These are phyloP conservation scores for Tinea trinotella DNA, from an alignment of 2,888 invertebrate genomes.

Conservation along the genomic window DNA sequence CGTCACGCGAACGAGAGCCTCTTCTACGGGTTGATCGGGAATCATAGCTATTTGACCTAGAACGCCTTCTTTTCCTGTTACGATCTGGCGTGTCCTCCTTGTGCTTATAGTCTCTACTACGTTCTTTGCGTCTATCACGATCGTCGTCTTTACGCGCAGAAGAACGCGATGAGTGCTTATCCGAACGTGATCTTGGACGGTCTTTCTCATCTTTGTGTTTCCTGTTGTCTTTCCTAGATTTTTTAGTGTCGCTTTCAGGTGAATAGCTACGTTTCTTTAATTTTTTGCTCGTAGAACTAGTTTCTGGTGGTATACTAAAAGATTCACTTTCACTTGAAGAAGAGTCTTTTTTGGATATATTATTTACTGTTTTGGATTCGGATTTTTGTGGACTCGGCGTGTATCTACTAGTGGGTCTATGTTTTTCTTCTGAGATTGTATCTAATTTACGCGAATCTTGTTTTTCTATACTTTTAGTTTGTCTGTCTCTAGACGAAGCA, in stretches of 20 bases:
- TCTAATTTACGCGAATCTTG: slow-evolving; percentile 38
- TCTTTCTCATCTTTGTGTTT: slow-evolving; percentile 44
- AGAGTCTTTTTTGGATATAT: slow-evolving; percentile 55
- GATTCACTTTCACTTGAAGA: slow-evolving; percentile 39
- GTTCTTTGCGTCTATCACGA: background rate
- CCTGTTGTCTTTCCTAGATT: slow-evolving; percentile 37
- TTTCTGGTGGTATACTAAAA: slow-evolving; percentile 29
- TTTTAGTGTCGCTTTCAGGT: slow-evolving; percentile 44
- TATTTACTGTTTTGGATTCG: slow-evolving; percentile 30
- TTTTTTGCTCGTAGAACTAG: slow-evolving; percentile 24
- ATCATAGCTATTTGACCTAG: slow-evolving; percentile 50
- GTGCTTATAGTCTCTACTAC: slow-evolving; percentile 33
- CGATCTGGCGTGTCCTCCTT: slow-evolving; percentile 54
- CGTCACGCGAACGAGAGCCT: slow-evolving; percentile 29
- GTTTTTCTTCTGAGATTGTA: slow-evolving; percentile 45
- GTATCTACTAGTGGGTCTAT: slow-evolving; percentile 39
- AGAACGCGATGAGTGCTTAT: slow-evolving; percentile 33
- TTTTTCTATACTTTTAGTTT: background rate
- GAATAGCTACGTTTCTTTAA: slow-evolving; percentile 48
- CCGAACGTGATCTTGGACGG: slow-evolving; percentile 27
- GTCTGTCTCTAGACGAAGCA: slow-evolving; percentile 40
- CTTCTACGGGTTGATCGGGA: slow-evolving; percentile 40
- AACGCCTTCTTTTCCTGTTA: slow-evolving; percentile 41
- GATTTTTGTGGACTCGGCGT: slow-evolving; percentile 45
- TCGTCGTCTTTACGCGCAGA: slow-evolving; percentile 15